phyloP scores from a whole-genome alignment of 2,797 vertebrate genomes.

The Borostomias antarcticus region DNA sequence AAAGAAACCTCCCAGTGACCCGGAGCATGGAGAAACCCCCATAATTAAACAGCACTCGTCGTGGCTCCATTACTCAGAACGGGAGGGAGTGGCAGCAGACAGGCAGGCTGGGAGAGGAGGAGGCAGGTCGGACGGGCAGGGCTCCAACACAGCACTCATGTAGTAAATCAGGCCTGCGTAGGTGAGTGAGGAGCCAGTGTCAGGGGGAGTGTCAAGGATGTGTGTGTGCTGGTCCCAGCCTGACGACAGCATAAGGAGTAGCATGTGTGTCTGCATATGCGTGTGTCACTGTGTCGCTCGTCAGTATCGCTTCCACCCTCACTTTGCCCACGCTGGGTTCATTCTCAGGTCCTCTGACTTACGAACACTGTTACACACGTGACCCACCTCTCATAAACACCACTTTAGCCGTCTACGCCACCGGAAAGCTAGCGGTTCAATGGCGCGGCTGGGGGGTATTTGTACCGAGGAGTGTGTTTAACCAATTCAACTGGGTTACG shows the following conservation, averaged over 20 bases:
- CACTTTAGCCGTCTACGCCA: too few relatives aligned
- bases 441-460: too few relatives aligned
- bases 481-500: too few relatives aligned
- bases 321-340: too few relatives aligned
- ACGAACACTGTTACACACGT: too few relatives aligned
- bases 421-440: too few relatives aligned
- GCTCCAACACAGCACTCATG: constrained; percentile 58
- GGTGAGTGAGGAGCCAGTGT: constrained; percentile 54
- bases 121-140: constrained; percentile 52
- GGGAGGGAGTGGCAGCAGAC: constrained; percentile 53
- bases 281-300: too few relatives aligned
- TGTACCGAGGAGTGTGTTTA: too few relatives aligned
- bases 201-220: too few relatives aligned
- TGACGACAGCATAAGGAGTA: constrained; percentile 43
- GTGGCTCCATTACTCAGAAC: constrained; percentile 39
- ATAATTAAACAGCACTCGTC: constrained; percentile 71
- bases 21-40: constrained; percentile 69
- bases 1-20: constrained; percentile 73
- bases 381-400: too few relatives aligned
- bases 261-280: background rate
- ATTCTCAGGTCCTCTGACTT: too few relatives aligned
- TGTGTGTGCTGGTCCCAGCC: constrained; percentile 59
- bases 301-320: too few relatives aligned
- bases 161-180: constrained; percentile 66
- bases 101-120: constrained; percentile 47